Base-by-base conservation (phyloP, 2,888 invertebrate genomes). In the Nemapogon koenigi region DNA sequence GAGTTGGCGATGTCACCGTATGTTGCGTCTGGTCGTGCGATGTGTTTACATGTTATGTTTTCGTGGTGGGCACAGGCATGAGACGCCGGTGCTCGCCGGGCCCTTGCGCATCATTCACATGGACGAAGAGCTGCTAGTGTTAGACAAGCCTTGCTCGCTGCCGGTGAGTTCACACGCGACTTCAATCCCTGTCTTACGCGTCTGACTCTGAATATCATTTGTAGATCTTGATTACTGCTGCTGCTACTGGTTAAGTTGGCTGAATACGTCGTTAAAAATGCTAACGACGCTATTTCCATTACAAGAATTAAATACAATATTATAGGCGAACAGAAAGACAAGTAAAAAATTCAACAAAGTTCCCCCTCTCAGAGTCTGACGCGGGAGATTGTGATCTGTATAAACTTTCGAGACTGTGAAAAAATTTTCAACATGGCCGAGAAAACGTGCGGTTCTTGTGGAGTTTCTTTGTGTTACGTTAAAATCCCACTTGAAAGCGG, bases 121-220 rank as follows among this genome's bases (percentile, higher is more conserved):
- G 69, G 89, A 88, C 68, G 89, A 90, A 56, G 90, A 94, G 63
- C 81, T 92, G 60, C 83, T 94, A 66, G 93, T 93, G 68, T 84
- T 93, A 81, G 90, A 93, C 82, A 93, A 93, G 82, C 93, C 92
- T 61, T 87, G 90, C 68, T 92, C 92, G 57, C 83, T 93, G 68
- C 92, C 92, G 81, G 90, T 91, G 86, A 87, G 87, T 85, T 69
- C 63, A 52, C 64, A 33, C 18, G 19, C 28, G 37, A 28, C 37
- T 28, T 37, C n/a, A n/a, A n/a, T n/a, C n/a, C n/a, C n/a, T n/a
- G n/a, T n/a, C n/a, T n/a, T n/a, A n/a, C n/a, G n/a, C n/a, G n/a
- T n/a, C n/a, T n/a, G n/a, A n/a, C n/a, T n/a, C n/a, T n/a, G n/a
- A n/a, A n/a, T n/a, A n/a, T n/a, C n/a, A n/a, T n/a, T n/a, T n/a